phyloP scores from a whole-genome alignment of 2,113 vertebrate species.

The Australoheros scitulus region DNA sequence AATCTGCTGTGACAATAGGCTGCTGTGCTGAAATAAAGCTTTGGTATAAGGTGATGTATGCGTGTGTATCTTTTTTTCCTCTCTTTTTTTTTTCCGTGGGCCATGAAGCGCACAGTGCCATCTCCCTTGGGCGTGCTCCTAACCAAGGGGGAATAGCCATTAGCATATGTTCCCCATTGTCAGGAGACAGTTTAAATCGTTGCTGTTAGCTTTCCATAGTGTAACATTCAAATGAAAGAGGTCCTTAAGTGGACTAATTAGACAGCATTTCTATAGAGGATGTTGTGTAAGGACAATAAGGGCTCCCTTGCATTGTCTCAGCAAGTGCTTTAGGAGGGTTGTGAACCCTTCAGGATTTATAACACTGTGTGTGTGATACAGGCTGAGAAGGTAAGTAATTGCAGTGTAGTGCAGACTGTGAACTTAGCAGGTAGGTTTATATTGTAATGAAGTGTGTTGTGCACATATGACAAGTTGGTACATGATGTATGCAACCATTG shows the following conservation, averaged over 20 bases:
- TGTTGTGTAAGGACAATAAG: slow-evolving; percentile 57
- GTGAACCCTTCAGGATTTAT: slow-evolving; percentile 79
- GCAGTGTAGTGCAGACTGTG: slow-evolving; percentile 29
- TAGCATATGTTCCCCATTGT: slow-evolving; percentile 80
- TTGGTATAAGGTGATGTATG: slow-evolving; percentile 65
- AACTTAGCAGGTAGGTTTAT: slow-evolving; percentile 9
- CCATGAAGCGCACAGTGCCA: slow-evolving; percentile 58
- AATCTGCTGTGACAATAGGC: slow-evolving; percentile 61
- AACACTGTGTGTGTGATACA: slow-evolving; percentile 32
- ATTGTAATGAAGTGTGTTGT: slow-evolving; percentile 2
- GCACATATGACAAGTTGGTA: neutral
- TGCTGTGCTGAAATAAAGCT: slow-evolving; percentile 61
- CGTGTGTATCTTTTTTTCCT: slow-evolving; percentile 33
- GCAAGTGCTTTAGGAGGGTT: slow-evolving; percentile 64
- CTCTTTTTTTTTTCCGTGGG: slow-evolving; percentile 34
- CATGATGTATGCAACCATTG: neutral
- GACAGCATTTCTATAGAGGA: slow-evolving; percentile 61
- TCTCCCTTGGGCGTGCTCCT: slow-evolving; percentile 68
- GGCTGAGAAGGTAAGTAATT: slow-evolving; percentile 65
- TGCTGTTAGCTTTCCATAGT: slow-evolving; percentile 78
- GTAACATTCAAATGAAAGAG: slow-evolving; percentile 77
- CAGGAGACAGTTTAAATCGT: slow-evolving; percentile 82
- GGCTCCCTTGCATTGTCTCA: slow-evolving; percentile 62
- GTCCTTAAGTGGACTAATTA: slow-evolving; percentile 79
- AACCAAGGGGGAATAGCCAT: slow-evolving; percentile 76